Conservation (phyloP, 2,113 vertebrate species). For the Rhabdomys dilectus region DNA sequence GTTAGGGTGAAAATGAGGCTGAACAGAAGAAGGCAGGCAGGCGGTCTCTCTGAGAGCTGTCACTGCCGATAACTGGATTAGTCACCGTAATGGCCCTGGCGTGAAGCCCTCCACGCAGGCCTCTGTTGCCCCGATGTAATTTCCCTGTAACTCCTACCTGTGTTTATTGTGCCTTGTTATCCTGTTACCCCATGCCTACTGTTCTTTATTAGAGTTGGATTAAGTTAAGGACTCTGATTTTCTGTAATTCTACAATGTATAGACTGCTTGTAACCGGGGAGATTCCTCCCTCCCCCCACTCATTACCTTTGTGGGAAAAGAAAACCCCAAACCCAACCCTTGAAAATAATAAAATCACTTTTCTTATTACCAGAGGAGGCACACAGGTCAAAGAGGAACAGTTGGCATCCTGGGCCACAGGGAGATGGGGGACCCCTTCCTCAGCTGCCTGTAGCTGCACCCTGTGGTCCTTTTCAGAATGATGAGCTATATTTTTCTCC, state of each 20-base stretch:
- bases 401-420: not conserved
- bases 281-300: not conserved
- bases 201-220: slow-evolving; percentile 53
- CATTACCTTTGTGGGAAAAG: slow-evolving; percentile 14
- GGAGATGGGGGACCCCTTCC: not conserved
- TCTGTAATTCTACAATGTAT: slow-evolving; percentile 41
- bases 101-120: not conserved
- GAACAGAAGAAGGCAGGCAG: slow-evolving; percentile 26
- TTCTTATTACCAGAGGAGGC: slow-evolving; percentile 8
- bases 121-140: not conserved
- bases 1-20: slow-evolving; percentile 59
- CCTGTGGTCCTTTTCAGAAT: not conserved
- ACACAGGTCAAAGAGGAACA: not conserved
- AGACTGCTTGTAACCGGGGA: not conserved
- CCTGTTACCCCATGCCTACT: not conserved
- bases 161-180: slow-evolving; percentile 46
- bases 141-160: slow-evolving; percentile 35
- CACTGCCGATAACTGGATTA: slow-evolving; percentile 3
- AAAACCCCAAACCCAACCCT: no score
- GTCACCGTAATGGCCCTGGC: not conserved
- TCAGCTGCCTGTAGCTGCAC: not conserved
- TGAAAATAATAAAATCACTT: slow-evolving; percentile 3
- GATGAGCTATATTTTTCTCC: not conserved
- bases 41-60: not conserved
- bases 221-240: slow-evolving; percentile 67